Percentiles rank a stretch among this genome's conserved stretches.
Conservation (phyloP, 2,113 vertebrate species). For the Brachyistius frenatus region DNA sequence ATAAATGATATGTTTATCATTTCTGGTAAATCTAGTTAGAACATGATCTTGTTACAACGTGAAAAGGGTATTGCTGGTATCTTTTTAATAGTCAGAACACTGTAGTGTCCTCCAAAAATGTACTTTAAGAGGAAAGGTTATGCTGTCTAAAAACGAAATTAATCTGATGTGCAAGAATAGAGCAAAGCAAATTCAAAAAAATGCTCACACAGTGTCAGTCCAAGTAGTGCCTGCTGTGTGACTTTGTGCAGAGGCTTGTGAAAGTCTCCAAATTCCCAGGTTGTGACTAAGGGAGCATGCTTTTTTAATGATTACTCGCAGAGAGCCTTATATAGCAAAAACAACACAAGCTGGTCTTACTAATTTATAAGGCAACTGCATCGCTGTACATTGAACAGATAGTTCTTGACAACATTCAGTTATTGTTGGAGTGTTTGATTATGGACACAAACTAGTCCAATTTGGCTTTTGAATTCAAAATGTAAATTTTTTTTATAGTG, state of each 20-base stretch:
- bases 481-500: conserved; percentile 4
- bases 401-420: not conserved
- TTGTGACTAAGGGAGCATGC: conserved; percentile 62
- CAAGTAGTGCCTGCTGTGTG: conserved; percentile 48
- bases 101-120: not conserved
- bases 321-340: conserved; percentile 64
- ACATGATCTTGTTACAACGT: too few relatives aligned
- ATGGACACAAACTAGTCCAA: conserved; percentile 6
- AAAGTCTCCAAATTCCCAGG: conserved; percentile 60
- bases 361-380: conserved; percentile 15
- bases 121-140: not conserved
- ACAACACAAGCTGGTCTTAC: conserved; percentile 25
- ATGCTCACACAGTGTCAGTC: conserved; percentile 59
- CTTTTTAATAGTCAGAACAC: too few relatives aligned
- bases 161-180: conserved; percentile 14
- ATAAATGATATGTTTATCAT: too few relatives aligned
- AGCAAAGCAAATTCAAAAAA: conserved; percentile 14
- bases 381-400: not conserved
- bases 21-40: too few relatives aligned
- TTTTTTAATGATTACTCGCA: conserved; percentile 38
- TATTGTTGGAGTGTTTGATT: not conserved
- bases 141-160: conserved; percentile 3
- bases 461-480: conserved; percentile 4
- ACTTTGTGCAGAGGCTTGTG: conserved; percentile 53
- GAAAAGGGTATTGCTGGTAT: too few relatives aligned